Evolutionary conservation across 1,140 invertebrate species (phyloP), one percentile per base, ranked within the genome.

Genomic region (Drosophila virilis): DNA sequence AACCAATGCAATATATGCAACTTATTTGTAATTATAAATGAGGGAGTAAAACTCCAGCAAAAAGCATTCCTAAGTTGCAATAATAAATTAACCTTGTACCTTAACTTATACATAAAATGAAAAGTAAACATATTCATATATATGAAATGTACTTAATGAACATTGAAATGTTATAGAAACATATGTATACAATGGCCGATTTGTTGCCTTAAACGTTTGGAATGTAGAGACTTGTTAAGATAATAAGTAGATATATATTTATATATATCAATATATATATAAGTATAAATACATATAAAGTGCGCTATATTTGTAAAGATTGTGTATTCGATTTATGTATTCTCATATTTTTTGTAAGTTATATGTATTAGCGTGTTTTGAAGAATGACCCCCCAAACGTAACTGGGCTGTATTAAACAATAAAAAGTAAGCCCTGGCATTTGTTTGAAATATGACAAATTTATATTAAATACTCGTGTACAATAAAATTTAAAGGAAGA

Each of bases 191-290:
- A 65, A 45, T 40, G 80, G 80, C 76, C 77, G 58, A 67, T 72
- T 68, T 78, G 80, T 84, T 73, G 82, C 82, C 81, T 80, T 79
- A 79, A 67, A 68, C 43, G 60, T 69, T 72, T 78, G 75, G 54
- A 81, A 74, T 70, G 50, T 46, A 66, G 55, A 80, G 71, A 78
- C 73, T 69, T 71, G 46, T 74, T 84, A 84, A 78, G 61, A 68
- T 81, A 85, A 85, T 69, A 80, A 69, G 33, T 57, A 50, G 15
- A n/a, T 55, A 48, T 28, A 59, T 48, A 52, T 48, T 52, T 38
- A 38, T 8, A 28, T 13, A 15, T 15, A 43, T 52, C n/a, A n/a
- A 64, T 12, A 37, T 40, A 43, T 15, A 13, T 52, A 57, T 70
- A 64, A 12, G 45, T 9, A 46, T 8, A 37, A 15, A 68, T 42